Conservation (phyloP, 2,113 vertebrate genomes). For the Leucosticte australis region DNA sequence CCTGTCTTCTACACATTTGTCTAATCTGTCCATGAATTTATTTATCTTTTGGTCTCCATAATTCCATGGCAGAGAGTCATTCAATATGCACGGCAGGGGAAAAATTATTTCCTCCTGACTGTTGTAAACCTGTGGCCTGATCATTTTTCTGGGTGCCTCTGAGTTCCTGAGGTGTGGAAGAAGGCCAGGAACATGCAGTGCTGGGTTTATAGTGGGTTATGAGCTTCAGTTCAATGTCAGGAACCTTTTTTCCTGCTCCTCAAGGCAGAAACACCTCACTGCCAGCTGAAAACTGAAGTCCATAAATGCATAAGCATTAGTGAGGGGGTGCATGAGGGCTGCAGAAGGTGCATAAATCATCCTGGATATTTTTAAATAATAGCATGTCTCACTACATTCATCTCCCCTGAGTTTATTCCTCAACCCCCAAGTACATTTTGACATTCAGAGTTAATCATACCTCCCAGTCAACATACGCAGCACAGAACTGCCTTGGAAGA, state of each 20-base stretch:
- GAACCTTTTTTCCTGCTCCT: background rate
- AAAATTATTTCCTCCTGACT: background rate
- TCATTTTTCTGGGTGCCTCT: background rate
- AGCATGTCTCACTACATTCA: slow-evolving; percentile 2
- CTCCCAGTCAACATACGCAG: background rate
- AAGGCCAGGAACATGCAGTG: background rate
- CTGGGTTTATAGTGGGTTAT: background rate
- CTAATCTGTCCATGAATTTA: background rate
- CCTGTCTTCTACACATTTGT: background rate
- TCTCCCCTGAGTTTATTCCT: slow-evolving; percentile 47
- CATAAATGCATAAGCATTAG: slow-evolving; percentile 20
- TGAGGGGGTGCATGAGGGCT: background rate
- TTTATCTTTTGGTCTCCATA: background rate
- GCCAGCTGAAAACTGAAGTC: background rate
- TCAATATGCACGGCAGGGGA: rapidly evolving
- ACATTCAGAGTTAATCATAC: slow-evolving; percentile 48
- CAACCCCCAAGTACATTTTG: slow-evolving; percentile 19
- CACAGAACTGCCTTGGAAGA: background rate
- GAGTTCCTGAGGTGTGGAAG: background rate
- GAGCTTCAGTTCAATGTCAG: background rate
- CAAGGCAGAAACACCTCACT: background rate
- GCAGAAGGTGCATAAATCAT: slow-evolving; percentile 33
- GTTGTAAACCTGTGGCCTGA: background rate
- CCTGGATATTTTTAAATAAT: slow-evolving; percentile 32
- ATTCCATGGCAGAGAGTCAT: background rate